Evolutionary conservation across 2,888 invertebrate genomes (phyloP).

Genomic region (Petrolisthes cinctipes): DNA sequence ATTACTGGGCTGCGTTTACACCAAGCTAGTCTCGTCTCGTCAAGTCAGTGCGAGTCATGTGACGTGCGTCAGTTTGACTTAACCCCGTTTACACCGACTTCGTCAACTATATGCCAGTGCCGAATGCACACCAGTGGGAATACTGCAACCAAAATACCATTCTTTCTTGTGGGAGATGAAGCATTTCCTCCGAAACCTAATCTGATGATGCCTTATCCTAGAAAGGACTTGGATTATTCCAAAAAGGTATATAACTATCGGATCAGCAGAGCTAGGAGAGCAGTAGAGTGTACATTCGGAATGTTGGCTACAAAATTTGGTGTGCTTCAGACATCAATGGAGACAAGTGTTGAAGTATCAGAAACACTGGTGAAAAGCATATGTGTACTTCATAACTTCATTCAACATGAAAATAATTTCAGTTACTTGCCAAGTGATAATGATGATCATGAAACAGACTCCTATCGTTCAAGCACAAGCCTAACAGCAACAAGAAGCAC

Average conservation of each 20-base stretch:
- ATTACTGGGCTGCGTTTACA: no score
- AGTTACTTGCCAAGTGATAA: slow-evolving; percentile 15
- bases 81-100: no score
- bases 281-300: slow-evolving; percentile 55
- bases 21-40: no score
- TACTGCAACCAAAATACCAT: slow-evolving; percentile 67
- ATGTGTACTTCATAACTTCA: slow-evolving; percentile 34
- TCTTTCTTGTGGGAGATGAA: slow-evolving; percentile 67
- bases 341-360: no score
- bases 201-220: slow-evolving; percentile 67
- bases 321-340: slow-evolving; percentile 11
- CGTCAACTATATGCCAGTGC: slow-evolving; percentile 43
- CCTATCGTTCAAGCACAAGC: no score
- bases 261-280: slow-evolving; percentile 50
- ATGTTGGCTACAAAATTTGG: slow-evolving; percentile 59
- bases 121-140: slow-evolving; percentile 37
- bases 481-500: slow-evolving; percentile 32
- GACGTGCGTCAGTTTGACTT: no score
- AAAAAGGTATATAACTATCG: slow-evolving; percentile 66
- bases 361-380: slow-evolving; percentile 25
- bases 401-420: slow-evolving; percentile 37
- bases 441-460: slow-evolving; percentile 5
- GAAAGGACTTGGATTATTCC: slow-evolving; percentile 66
- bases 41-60: no score
- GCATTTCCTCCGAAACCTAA: slow-evolving; percentile 67